Conservation (phyloP, 2,113 vertebrate species). For the Corythoichthys intestinalis region DNA sequence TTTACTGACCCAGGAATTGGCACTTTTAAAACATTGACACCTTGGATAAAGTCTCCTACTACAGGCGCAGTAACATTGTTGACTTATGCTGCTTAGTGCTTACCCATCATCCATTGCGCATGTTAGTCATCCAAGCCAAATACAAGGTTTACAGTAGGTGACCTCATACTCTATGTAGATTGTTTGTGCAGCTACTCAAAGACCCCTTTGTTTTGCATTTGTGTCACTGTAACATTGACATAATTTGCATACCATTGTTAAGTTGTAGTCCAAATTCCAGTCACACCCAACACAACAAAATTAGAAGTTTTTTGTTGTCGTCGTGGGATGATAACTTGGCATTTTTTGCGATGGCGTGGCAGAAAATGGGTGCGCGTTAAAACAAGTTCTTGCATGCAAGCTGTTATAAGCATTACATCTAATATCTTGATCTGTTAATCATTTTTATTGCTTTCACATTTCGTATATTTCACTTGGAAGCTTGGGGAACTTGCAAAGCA, state of each 20-base stretch:
- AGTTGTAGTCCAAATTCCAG: neutral
- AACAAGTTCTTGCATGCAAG: constrained; percentile 4
- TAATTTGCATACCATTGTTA: neutral
- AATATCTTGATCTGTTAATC: neutral
- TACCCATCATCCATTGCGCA: neutral
- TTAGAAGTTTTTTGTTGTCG: neutral
- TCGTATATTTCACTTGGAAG: neutral
- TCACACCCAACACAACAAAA: neutral
- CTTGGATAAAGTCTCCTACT: neutral
- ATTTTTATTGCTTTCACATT: neutral
- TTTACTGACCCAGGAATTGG: neutral
- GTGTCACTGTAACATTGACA: neutral
- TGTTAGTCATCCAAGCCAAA: neutral
- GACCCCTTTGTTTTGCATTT: neutral
- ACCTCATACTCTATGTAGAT: neutral
- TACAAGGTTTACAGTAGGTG: neutral
- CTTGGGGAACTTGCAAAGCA: neutral
- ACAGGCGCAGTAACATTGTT: too few species aligned
- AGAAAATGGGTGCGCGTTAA: neutral
- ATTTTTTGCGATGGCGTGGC: neutral
- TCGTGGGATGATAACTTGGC: neutral
- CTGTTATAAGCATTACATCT: neutral
- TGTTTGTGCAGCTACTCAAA: neutral
- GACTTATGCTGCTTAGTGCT: neutral
- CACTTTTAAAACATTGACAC: neutral